Conservation (phyloP, 37 sponge, comb jelly and placozoan species). For the Halisarca cf. caerulea region DNA sequence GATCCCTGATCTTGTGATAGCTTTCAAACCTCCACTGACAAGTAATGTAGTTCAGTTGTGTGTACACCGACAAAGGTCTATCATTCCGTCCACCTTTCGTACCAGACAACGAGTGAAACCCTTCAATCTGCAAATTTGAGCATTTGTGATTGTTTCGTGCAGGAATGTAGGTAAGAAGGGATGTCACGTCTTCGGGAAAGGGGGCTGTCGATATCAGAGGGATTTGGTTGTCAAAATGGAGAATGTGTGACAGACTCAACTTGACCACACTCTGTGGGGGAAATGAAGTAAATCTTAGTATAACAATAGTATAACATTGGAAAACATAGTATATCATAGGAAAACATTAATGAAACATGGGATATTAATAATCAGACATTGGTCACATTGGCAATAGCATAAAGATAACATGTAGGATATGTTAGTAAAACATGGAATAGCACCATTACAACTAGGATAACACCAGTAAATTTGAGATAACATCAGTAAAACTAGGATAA, state of each 20-base stretch:
- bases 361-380: too few species aligned
- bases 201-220: constrained; percentile 44
- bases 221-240: constrained; percentile 25
- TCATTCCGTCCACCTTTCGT: background rate
- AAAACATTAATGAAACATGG: too few species aligned
- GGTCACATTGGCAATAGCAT: too few species aligned
- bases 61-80: background rate
- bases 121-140: background rate
- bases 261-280: constrained; percentile 39
- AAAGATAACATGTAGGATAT: too few species aligned
- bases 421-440: too few species aligned
- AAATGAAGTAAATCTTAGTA: background rate
- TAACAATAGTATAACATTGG: background rate
- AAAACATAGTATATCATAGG: too few species aligned
- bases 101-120: constrained; percentile 6
- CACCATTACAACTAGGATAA: too few species aligned
- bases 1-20: background rate
- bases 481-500: too few species aligned
- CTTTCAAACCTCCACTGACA: constrained; percentile 21
- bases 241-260: constrained; percentile 16
- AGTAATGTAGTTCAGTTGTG: background rate
- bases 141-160: constrained; percentile 4
- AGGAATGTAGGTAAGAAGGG: background rate
- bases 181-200: background rate
- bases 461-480: too few species aligned